These are phyloP conservation scores for Epirrhoe alternata DNA, from an alignment of 2,888 invertebrate species.

Conservation along the genomic window DNA sequence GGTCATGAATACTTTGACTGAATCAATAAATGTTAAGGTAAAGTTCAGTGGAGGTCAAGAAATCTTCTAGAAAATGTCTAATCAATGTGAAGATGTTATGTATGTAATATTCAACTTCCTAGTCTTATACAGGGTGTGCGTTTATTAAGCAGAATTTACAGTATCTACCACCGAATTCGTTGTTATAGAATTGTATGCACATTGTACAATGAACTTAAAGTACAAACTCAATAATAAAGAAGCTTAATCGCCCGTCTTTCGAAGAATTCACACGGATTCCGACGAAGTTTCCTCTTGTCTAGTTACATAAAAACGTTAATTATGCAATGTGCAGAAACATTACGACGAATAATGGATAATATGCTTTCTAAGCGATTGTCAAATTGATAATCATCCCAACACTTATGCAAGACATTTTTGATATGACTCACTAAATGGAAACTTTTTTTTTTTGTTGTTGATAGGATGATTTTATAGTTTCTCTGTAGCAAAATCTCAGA, in stretches of 20 bases:
- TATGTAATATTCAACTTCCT: background rate
- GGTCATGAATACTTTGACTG: background rate
- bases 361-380: no score
- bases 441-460: background rate
- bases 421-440: background rate
- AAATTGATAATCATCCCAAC: background rate
- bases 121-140: background rate
- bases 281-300: no score
- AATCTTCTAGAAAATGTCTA: background rate
- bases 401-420: background rate
- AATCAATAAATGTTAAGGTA: background rate
- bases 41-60: background rate
- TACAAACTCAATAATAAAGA: background rate
- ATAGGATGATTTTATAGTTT: background rate
- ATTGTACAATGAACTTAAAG: no score
- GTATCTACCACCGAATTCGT: no score
- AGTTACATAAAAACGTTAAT: no score
- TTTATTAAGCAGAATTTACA: no score
- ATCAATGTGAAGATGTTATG: background rate
- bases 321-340: no score
- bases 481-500: background rate
- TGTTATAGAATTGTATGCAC: no score
- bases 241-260: background rate
- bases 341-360: no score
- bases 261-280: no score